These are phyloP conservation scores for Melinaea menophilus DNA, from an alignment of 2,888 invertebrate genomes.

Conservation along the genomic window DNA sequence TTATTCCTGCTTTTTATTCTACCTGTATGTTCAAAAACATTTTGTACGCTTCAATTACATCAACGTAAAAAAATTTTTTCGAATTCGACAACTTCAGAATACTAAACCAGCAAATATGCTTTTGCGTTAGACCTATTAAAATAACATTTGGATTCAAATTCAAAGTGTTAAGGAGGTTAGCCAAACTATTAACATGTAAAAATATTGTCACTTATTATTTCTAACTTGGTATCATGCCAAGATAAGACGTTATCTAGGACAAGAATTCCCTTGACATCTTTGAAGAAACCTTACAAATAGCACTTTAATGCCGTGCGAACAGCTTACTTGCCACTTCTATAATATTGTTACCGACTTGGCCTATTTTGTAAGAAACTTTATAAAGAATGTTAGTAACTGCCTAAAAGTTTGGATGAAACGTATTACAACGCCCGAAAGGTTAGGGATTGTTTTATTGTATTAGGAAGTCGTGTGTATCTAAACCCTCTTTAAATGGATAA, in stretches of 20 bases:
- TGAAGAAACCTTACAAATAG: slow-evolving; percentile 28
- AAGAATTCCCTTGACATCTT: slow-evolving; percentile 22
- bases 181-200: slow-evolving; percentile 5
- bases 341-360: slow-evolving; percentile 34
- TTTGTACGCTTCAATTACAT: no score
- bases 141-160: background rate
- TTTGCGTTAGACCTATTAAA: background rate
- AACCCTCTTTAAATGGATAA: slow-evolving; percentile 3
- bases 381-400: slow-evolving; percentile 23
- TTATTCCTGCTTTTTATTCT: no score
- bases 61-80: no score
- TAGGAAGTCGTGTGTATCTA: slow-evolving; percentile 17
- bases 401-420: slow-evolving; percentile 25
- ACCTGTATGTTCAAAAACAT: no score
- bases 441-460: slow-evolving; percentile 28
- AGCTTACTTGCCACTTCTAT: slow-evolving; percentile 29
- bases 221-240: slow-evolving; percentile 6
- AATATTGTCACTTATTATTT: slow-evolving; percentile 3
- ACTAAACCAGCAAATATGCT: background rate
- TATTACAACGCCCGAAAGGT: slow-evolving; percentile 26
- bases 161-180: slow-evolving; percentile 2
- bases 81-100: background rate
- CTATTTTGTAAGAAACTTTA: slow-evolving; percentile 29
- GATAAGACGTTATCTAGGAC: slow-evolving; percentile 10
- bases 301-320: slow-evolving; percentile 29